Evolutionary conservation across 53 echinoderm and acorn worm species (phyloP).

Genomic region (Patiria pectinifera): DNA sequence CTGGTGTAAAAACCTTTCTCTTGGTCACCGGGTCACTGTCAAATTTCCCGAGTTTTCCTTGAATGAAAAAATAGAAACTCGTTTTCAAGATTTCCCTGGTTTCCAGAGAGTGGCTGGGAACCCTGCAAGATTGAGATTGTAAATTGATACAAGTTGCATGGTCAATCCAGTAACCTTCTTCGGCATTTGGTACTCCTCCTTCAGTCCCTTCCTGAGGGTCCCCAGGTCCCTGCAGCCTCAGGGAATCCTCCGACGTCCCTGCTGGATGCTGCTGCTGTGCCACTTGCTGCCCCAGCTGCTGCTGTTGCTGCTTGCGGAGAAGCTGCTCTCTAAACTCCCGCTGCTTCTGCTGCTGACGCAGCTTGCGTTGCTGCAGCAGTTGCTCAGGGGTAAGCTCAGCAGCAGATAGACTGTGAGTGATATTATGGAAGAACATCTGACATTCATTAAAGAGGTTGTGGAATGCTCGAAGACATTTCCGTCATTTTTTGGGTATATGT

Average conservation of each 20-base stretch:
- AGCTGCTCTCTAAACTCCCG: slow-evolving; percentile 93
- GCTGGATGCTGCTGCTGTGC: neutral
- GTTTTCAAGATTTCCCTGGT: too few relatives aligned
- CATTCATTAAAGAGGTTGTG: too few relatives aligned
- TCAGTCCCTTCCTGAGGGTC: neutral
- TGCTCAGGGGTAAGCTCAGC: slow-evolving; percentile 17
- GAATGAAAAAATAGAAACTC: too few relatives aligned
- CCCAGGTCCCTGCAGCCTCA: neutral
- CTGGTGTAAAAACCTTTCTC: too few relatives aligned
- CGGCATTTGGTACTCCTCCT: neutral
- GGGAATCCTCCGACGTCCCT: neutral
- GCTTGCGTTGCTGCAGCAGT: slow-evolving; percentile 68
- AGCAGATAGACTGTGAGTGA: neutral
- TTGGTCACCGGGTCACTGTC: too few relatives aligned
- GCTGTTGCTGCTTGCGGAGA: slow-evolving; percentile 71
- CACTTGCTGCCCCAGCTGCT: neutral
- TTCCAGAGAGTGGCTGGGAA: too few relatives aligned
- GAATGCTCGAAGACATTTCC: too few relatives aligned
- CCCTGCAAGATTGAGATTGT: too few relatives aligned
- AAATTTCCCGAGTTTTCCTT: too few relatives aligned
- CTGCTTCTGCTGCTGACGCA: slow-evolving; percentile 94
- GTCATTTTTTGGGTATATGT: too few relatives aligned
- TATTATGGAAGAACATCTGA: too few relatives aligned
- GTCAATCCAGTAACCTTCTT: neutral
- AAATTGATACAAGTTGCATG: too few relatives aligned